phyloP scores from a whole-genome alignment of 2,888 invertebrate species.

The Aleiodes testaceus region DNA sequence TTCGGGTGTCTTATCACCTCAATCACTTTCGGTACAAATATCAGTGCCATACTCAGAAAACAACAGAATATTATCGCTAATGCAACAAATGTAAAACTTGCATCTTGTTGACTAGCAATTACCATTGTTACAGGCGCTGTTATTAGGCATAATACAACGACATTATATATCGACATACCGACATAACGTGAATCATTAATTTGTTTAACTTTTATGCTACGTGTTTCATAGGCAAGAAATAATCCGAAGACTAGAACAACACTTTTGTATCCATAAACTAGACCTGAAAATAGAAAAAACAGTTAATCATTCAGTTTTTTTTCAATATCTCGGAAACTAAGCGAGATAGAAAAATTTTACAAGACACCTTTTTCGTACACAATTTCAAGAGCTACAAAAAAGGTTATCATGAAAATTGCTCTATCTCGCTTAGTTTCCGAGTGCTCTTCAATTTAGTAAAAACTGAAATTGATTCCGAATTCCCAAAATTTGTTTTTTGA shows the following conservation, averaged over 20 bases:
- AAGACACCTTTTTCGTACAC: too few relatives aligned
- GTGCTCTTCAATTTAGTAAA: too few relatives aligned
- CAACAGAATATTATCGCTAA: slow-evolving; percentile 98
- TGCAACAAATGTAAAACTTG: slow-evolving; percentile 96
- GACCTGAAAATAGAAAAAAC: slow-evolving; percentile 77
- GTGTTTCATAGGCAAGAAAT: slow-evolving; percentile 98
- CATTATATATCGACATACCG: slow-evolving; percentile 99
- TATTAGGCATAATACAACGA: slow-evolving; percentile 97
- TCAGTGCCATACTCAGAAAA: slow-evolving; percentile 98
- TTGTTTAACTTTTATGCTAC: slow-evolving; percentile 96
- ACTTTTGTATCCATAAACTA: slow-evolving; percentile 97
- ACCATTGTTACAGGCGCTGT: slow-evolving; percentile 98
- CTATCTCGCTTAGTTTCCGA: too few relatives aligned
- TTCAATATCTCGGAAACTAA: too few relatives aligned
- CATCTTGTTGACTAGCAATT: slow-evolving; percentile 97
- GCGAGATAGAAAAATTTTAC: too few relatives aligned
- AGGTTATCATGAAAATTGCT: too few relatives aligned
- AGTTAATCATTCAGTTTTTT: too few relatives aligned
- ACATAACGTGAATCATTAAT: slow-evolving; percentile 99
- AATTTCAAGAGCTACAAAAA: too few relatives aligned
- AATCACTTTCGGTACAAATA: slow-evolving; percentile 98
- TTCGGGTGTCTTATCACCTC: slow-evolving; percentile 92
- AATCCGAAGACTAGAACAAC: slow-evolving; percentile 96
- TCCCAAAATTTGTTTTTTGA: too few relatives aligned
- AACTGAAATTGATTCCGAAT: too few relatives aligned